Evolutionary conservation across 2,113 vertebrate genomes (phyloP), one percentile per base, ranked within the genome.

Genomic region (Hydrolagus affinis): DNA sequence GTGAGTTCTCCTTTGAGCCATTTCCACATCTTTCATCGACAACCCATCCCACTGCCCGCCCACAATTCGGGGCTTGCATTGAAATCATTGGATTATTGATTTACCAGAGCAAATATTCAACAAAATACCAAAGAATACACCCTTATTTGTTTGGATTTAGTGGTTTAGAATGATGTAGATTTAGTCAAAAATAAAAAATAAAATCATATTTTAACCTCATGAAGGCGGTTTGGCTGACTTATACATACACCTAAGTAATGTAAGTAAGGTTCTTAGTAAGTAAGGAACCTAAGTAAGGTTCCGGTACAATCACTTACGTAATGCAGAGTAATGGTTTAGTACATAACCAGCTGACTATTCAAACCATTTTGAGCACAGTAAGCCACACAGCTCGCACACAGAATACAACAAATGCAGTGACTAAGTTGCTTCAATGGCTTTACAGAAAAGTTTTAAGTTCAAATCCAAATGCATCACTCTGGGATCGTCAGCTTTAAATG

Each of bases 351-450:
- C 62, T 66, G 30, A 83, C 28, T 66, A 9, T 30, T 60, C 66
- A 83, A 64, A 30, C 28, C 25, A 83, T 83, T 66, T 83, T 25
- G 19, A 66, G 66, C 62, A 25, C 10, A 66, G 60, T 28, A 62
- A 83, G 28, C 59, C n/a, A 83, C n/a, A 32, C n/a, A 83, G 78
- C 66, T 68, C 44, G 44, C 44, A 44, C 44, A 32, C 64, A 83
- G 66, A 83, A 25, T 17, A 68, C 19, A 75, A 75, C 73, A 6
- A 19, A 83, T 66, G 60, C 78, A 32, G 14, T 66, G 78, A 64
- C 78, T 83, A 83, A 62, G 44, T 44, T 83, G 60, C 78, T 83
- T 83, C 30, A 83, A 83, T 66, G 60, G 66, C 30, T 83, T 44
- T 44, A 44, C 44, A 83, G 30, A 83, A 83, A 83, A 72, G 30